phyloP scores from a whole-genome alignment of 2,888 invertebrate genomes.

The Galerucella nymphaeae region DNA sequence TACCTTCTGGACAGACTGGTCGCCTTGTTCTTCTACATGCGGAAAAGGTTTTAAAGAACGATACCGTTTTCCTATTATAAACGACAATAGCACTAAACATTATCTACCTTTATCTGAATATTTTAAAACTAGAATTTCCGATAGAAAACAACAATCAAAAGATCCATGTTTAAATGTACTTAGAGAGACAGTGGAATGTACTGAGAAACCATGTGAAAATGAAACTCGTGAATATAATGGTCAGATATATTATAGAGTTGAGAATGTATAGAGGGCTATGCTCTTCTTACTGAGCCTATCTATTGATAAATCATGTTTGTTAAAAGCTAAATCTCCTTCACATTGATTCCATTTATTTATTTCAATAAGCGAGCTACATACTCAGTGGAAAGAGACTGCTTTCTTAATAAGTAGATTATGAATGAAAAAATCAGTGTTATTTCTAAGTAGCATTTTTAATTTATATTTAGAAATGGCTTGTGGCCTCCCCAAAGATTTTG shows the following conservation, averaged over 20 bases:
- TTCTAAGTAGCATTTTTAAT: slow-evolving; percentile 3
- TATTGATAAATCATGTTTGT: too few relatives aligned
- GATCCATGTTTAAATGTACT: slow-evolving; percentile 65
- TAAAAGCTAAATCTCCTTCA: not conserved
- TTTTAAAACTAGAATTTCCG: slow-evolving; percentile 50
- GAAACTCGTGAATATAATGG: slow-evolving; percentile 45
- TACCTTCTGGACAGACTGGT: slow-evolving; percentile 83
- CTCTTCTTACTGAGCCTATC: too few relatives aligned
- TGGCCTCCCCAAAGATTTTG: slow-evolving; percentile 73
- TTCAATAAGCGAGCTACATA: not conserved
- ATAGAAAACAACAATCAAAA: slow-evolving; percentile 60
- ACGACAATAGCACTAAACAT: slow-evolving; percentile 43
- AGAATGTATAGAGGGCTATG: not conserved
- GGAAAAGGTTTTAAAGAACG: slow-evolving; percentile 78
- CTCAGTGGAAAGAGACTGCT: not conserved
- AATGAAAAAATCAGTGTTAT: too few relatives aligned
- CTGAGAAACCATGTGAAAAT: slow-evolving; percentile 51
- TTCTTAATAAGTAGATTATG: not conserved
- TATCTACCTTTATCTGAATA: slow-evolving; percentile 51
- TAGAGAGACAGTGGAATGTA: slow-evolving; percentile 68
- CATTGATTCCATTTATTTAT: not conserved
- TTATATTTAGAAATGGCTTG: slow-evolving; percentile 68
- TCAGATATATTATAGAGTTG: slow-evolving; percentile 24
- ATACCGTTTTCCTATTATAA: slow-evolving; percentile 64
- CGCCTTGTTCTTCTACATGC: slow-evolving; percentile 82